Conservation (phyloP, 2,797 vertebrate genomes). For the Spheniscus humboldti region DNA sequence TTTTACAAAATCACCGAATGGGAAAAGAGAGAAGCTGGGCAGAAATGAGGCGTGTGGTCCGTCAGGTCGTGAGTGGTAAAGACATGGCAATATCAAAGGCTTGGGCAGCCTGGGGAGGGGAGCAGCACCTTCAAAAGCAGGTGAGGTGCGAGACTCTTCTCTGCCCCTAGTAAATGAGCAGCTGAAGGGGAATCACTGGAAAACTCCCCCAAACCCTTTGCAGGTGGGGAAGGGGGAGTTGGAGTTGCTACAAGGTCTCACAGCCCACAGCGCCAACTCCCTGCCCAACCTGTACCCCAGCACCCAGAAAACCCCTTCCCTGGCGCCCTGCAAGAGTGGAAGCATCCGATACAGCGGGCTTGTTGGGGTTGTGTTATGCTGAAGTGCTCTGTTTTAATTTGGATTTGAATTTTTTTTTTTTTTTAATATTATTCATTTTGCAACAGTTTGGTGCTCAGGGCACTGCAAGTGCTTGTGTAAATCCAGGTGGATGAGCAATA, state of each 20-base stretch:
- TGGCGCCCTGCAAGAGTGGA: background rate
- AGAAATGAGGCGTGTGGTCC: background rate
- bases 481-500: background rate
- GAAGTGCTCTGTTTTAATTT: background rate
- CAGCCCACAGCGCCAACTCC: background rate
- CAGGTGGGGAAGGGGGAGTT: background rate
- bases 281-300: background rate
- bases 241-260: background rate
- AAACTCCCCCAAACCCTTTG: background rate
- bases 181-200: background rate
- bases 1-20: background rate
- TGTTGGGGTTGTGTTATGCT: fast-evolving
- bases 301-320: background rate
- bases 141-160: fast-evolving
- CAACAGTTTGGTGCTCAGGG: background rate
- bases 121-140: background rate
- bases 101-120: background rate
- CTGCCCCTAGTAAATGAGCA: background rate
- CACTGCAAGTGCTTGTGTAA: background rate
- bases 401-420: background rate
- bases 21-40: background rate
- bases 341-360: fast-evolving
- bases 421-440: background rate
- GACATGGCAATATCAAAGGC: background rate
- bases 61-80: background rate